phyloP scores from a whole-genome alignment of 2,888 invertebrate species.

The Chloroclysta siterata region DNA sequence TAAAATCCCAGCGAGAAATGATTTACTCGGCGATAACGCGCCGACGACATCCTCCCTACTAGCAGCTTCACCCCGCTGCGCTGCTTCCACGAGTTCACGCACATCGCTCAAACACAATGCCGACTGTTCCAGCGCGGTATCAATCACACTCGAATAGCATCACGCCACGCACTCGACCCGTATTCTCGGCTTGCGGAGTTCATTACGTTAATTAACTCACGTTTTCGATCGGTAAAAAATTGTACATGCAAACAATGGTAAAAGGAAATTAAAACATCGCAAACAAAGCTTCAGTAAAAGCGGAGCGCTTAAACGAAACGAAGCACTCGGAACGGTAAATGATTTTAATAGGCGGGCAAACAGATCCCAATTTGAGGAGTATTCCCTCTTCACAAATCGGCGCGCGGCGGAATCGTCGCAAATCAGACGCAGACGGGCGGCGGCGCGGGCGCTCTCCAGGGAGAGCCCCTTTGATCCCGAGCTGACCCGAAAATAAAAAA shows the following conservation, averaged over 20 bases:
- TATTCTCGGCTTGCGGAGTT: slow-evolving; percentile 41
- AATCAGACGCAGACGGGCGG: slow-evolving; percentile 74
- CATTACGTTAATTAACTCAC: slow-evolving; percentile 44
- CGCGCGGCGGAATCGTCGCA: slow-evolving; percentile 78
- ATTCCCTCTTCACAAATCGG: slow-evolving; percentile 83
- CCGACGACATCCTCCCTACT: slow-evolving; percentile 52
- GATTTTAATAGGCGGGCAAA: slow-evolving; percentile 82
- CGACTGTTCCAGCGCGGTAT: slow-evolving; percentile 52
- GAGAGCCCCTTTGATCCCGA: slow-evolving; percentile 83
- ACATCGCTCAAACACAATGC: slow-evolving; percentile 65
- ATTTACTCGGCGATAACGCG: slow-evolving; percentile 70
- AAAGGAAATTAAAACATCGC: slow-evolving; percentile 50
- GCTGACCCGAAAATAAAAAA: slow-evolving; percentile 85
- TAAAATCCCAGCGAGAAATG: slow-evolving; percentile 78
- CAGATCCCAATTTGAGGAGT: slow-evolving; percentile 78
- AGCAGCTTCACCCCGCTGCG: slow-evolving; percentile 44
- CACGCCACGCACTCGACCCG: slow-evolving; percentile 38
- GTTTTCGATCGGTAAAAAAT: slow-evolving; percentile 39
- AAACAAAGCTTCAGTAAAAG: slow-evolving; percentile 58
- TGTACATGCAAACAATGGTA: slow-evolving; percentile 43
- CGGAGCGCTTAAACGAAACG: slow-evolving; percentile 58
- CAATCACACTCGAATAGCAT: slow-evolving; percentile 54
- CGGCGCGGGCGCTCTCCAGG: slow-evolving; percentile 67
- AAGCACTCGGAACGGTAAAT: slow-evolving; percentile 70
- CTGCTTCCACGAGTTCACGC: slow-evolving; percentile 61